Base-by-base conservation (phyloP, 2,888 invertebrate genomes). In the Brenthis ino region DNA sequence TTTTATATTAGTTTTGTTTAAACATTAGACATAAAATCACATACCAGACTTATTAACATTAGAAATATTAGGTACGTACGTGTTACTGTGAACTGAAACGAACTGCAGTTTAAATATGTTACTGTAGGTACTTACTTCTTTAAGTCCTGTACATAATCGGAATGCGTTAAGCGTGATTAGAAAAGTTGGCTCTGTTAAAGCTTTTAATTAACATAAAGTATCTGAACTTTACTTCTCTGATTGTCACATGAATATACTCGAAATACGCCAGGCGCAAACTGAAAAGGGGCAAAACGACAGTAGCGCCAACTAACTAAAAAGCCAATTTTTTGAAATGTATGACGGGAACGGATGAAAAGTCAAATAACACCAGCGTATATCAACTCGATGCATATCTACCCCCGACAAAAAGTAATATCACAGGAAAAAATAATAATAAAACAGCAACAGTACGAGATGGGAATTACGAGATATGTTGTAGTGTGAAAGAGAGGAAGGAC, bases 281-380 rank as follows among this genome's bases (percentile, higher is more conserved):
- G 76, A 81, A 80, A 73, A 82, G 80, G 80, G 75, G 79, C 78
- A 80, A 82, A 84, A 85, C 79, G 78, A 85, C 85, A 85, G 85
- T 83, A 76, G 77, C 69, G 71, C 64, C 73, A 76, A 80, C 82
- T 82, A 82, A 81, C 80, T 82, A 80, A 79, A 85, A 85, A 85
- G 82, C 80, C 80, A 82, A 76, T 85, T 86, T 88, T 85, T 88
- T 83, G 67, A 80, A 85, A 86, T 85, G 83, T 82, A 84, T 80
- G 83, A 79, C 80, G 80, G 70, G 76, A 78, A 79, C 80, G 80
- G 76, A 80, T 82, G 84, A 81, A 86, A 87, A 82, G 82, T 84
- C 82, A 84, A 81, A 80, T 83, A 88, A 82, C 81, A 78, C 80
- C 76, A 57, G 79, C 76, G 80, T 80, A 82, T 85, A 86, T 87